phyloP scores from a whole-genome alignment of 2,888 invertebrate genomes.

The Harpalus rubripes region DNA sequence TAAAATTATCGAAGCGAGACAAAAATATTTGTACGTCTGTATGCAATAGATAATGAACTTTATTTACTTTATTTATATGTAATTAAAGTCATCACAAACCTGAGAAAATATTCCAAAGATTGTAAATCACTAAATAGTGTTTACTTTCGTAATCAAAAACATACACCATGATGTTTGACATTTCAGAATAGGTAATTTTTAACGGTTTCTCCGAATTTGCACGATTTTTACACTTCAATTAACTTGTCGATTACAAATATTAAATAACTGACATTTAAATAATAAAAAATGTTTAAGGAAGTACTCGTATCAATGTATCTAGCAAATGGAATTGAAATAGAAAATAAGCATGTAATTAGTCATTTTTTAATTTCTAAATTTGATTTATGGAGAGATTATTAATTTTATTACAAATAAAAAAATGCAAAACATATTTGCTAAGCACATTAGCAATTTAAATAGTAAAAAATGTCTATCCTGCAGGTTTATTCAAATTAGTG shows the following conservation, averaged over 20 bases:
- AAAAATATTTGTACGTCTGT: slow-evolving; percentile 32
- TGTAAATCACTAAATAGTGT: slow-evolving; percentile 2
- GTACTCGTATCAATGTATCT: slow-evolving; percentile 8
- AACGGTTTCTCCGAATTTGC: slow-evolving; percentile 29
- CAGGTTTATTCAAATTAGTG: slow-evolving; percentile 28
- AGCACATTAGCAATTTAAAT: slow-evolving; percentile 32
- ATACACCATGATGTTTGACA: slow-evolving; percentile 1
- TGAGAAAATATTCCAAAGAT: background rate
- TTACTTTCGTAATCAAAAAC: background rate
- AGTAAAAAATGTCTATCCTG: slow-evolving; percentile 10
- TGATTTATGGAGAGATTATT: slow-evolving; percentile 22
- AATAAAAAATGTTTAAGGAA: slow-evolving; percentile 37
- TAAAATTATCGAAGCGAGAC: slow-evolving; percentile 47
- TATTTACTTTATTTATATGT: slow-evolving; percentile 31
- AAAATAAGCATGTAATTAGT: slow-evolving; percentile 34
- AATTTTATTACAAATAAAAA: background rate
- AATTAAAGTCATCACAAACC: slow-evolving; percentile 11
- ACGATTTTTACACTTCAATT: slow-evolving; percentile 30
- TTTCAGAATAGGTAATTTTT: slow-evolving; percentile 27
- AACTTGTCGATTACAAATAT: slow-evolving; percentile 37
- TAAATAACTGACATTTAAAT: slow-evolving; percentile 39
- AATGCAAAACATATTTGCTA: background rate
- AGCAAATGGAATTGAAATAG: background rate
- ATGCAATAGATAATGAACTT: slow-evolving; percentile 24
- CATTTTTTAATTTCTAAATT: background rate